Conservation (phyloP, 2,888 invertebrate species). For the Harpalus rufipes region DNA sequence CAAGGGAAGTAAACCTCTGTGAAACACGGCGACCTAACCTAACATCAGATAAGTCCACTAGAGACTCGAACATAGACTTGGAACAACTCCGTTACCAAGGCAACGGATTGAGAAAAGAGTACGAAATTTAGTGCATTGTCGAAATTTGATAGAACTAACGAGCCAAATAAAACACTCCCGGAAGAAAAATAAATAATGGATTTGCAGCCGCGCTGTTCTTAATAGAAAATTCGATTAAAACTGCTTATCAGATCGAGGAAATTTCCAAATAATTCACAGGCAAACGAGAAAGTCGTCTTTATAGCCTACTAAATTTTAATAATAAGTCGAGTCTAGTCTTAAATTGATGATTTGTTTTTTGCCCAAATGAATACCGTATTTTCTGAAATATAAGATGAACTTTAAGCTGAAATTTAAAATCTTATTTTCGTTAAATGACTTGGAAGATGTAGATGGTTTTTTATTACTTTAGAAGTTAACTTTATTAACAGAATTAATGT, state of each 20-base stretch:
- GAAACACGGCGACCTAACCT: not conserved
- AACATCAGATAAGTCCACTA: conserved; percentile 2
- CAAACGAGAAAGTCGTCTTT: conserved; percentile 39
- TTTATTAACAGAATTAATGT: not conserved
- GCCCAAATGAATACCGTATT: not conserved
- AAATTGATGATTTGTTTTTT: conserved; percentile 6
- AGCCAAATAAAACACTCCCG: conserved; percentile 28
- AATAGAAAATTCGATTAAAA: conserved; percentile 63
- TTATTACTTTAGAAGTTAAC: not conserved
- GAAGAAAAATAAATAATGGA: conserved; percentile 58
- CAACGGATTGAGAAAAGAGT: not conserved
- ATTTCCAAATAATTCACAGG: conserved; percentile 57
- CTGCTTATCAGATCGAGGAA: conserved; percentile 54
- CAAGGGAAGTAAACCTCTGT: not conserved
- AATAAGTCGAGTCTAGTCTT: conserved; percentile 39
- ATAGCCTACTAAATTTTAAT: conserved; percentile 59
- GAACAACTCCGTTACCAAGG: conserved; percentile 19
- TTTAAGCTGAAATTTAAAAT: conserved; percentile 7
- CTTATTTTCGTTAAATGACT: conserved; percentile 11
- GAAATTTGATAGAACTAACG: conserved; percentile 46
- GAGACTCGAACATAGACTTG: not conserved
- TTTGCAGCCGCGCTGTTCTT: conserved; percentile 42
- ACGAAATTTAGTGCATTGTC: conserved; percentile 26
- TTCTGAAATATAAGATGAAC: not conserved
- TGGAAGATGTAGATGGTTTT: conserved; percentile 14